These are phyloP conservation scores for Hypomecis atomaria DNA, from an alignment of 2,888 invertebrate species.

Conservation along the genomic window DNA sequence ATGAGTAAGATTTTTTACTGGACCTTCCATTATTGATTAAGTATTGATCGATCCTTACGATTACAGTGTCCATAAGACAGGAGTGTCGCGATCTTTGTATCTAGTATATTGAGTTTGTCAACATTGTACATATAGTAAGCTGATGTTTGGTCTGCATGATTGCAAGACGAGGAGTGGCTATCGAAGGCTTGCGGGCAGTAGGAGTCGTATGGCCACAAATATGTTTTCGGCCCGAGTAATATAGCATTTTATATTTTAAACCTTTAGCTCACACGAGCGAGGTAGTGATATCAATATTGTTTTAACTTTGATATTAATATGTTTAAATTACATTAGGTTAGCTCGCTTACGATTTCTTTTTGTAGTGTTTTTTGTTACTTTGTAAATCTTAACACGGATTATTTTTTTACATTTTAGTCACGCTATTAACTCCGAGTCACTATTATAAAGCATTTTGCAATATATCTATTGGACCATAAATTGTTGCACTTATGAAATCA, in stretches of 20 bases:
- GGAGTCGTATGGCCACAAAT: constrained; percentile 79
- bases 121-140: constrained; percentile 61
- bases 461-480: constrained; percentile 61
- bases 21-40: constrained; percentile 59
- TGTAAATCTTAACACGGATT: constrained; percentile 79
- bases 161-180: constrained; percentile 49
- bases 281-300: constrained; percentile 76
- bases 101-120: constrained; percentile 48
- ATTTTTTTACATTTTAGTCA: constrained; percentile 59
- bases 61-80: constrained; percentile 28
- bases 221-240: constrained; percentile 82
- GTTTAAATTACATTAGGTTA: constrained; percentile 73
- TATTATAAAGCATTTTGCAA: constrained; percentile 63
- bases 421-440: constrained; percentile 72
- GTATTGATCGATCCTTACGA: constrained; percentile 50
- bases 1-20: constrained; percentile 69
- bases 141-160: constrained; percentile 37
- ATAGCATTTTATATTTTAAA: constrained; percentile 71
- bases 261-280: constrained; percentile 53
- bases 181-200: constrained; percentile 59
- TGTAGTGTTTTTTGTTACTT: constrained; percentile 77
- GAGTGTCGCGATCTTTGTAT: constrained; percentile 30
- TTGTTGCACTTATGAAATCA: constrained; percentile 51
- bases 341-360: constrained; percentile 75
- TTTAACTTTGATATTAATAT: constrained; percentile 76